Evolutionary conservation across 2,888 invertebrate genomes (phyloP).

Genomic region (Eupithecia subfuscata): DNA sequence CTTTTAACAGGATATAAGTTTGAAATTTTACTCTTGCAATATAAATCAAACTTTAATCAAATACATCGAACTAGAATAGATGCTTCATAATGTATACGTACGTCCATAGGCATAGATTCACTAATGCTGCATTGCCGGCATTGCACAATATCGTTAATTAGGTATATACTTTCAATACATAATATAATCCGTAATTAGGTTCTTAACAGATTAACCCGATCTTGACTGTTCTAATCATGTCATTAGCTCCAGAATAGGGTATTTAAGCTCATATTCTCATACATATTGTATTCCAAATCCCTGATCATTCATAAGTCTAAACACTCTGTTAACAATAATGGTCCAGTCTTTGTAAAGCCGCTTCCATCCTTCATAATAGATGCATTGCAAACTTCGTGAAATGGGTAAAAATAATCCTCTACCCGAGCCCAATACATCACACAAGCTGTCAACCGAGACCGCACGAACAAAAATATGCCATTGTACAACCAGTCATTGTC

Average conservation of each 20-base stretch:
- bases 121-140: neutral
- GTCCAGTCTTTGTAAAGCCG: conserved; percentile 78
- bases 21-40: neutral
- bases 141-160: neutral
- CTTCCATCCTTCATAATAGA: conserved; percentile 80
- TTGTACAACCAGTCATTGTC: conserved; percentile 76
- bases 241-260: conserved; percentile 14
- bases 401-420: conserved; percentile 83
- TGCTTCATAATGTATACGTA: too few relatives aligned
- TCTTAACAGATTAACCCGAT: conserved; percentile 3
- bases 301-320: conserved; percentile 68
- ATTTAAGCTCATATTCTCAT: conserved; percentile 48
- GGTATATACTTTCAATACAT: neutral
- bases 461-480: conserved; percentile 82
- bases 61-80: too few relatives aligned
- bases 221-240: conserved; percentile 5
- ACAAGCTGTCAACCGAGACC: conserved; percentile 80
- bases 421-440: conserved; percentile 81
- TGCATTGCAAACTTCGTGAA: conserved; percentile 82
- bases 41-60: too few relatives aligned
- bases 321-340: conserved; percentile 71
- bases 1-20: too few relatives aligned
- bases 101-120: neutral
- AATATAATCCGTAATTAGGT: neutral
- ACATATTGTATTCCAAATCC: conserved; percentile 67